phyloP scores from a whole-genome alignment of 92 coral and sea anemone species.

The Scolanthus callimorphus region DNA sequence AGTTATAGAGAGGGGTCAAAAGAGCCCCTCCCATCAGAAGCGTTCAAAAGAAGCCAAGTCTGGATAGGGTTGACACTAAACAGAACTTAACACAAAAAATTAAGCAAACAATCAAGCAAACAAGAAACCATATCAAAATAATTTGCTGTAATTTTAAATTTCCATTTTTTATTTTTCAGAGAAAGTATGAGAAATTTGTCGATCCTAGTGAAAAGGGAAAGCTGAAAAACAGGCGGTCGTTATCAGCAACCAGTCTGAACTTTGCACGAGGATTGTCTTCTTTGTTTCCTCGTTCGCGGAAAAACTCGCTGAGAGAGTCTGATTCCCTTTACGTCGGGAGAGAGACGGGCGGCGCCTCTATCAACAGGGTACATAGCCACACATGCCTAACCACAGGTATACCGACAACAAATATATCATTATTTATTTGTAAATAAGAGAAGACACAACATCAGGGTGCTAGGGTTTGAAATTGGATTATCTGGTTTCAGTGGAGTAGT shows the following conservation, averaged over 20 bases:
- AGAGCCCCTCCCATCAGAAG: no score
- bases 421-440: no score
- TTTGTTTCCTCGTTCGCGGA: slow-evolving; percentile 7
- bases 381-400: slow-evolving; percentile 32
- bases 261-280: slow-evolving; percentile 6
- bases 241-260: slow-evolving; percentile 25
- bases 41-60: no score
- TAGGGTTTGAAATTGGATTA: no score
- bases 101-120: no score
- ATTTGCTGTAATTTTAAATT: no score
- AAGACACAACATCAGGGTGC: no score
- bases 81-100: no score
- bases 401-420: not conserved
- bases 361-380: not conserved
- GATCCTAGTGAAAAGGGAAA: slow-evolving; percentile 28
- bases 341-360: slow-evolving; percentile 2
- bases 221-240: slow-evolving; percentile 8
- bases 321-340: slow-evolving; percentile 38
- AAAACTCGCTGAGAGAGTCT: not conserved
- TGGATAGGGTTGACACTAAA: no score
- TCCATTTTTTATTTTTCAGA: slow-evolving; percentile 13
- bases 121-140: no score
- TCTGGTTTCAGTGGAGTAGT: no score
- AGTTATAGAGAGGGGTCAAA: no score
- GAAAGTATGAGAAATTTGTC: slow-evolving; percentile 34